Percentiles rank a stretch among this genome's conserved stretches.
These are phyloP conservation scores for Porites australiensis DNA, from an alignment of 64 coral and sea anemone species.

Conservation along the genomic window DNA sequence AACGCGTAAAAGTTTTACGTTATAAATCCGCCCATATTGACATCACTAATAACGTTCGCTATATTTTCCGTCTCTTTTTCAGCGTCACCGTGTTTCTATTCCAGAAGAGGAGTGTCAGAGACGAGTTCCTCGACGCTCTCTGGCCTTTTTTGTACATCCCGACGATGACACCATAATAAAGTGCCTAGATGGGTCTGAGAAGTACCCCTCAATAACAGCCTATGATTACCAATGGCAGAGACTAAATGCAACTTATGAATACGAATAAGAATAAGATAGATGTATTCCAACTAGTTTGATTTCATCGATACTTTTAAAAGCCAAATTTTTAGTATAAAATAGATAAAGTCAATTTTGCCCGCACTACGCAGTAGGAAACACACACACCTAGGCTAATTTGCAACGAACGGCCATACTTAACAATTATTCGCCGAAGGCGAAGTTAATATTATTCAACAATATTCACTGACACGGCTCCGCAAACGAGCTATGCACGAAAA, in stretches of 20 bases:
- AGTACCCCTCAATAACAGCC: conserved; percentile 74
- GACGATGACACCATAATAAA: conserved; percentile 77
- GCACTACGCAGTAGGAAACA: too few relatives aligned
- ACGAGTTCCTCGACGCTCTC: conserved; percentile 52
- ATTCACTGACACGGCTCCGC: too few relatives aligned
- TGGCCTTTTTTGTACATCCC: conserved; percentile 88
- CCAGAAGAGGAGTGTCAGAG: conserved; percentile 72
- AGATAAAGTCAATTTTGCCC: too few relatives aligned
- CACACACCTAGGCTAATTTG: too few relatives aligned
- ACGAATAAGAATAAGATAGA: neutral
- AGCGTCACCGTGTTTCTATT: conserved; percentile 90
- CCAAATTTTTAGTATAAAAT: too few relatives aligned
- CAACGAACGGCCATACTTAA: too few relatives aligned
- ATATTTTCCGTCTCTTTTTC: neutral
- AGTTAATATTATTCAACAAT: too few relatives aligned
- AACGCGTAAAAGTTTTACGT: too few relatives aligned
- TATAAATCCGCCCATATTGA: neutral
- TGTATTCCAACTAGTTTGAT: too few relatives aligned
- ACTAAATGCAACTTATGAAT: conserved; percentile 69
- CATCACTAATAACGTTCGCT: neutral
- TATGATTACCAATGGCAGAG: conserved; percentile 72
- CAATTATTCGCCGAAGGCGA: too few relatives aligned
- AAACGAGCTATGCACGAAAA: too few relatives aligned
- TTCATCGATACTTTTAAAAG: too few relatives aligned
- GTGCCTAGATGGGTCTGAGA: conserved; percentile 83